Evolutionary conservation across 1,140 invertebrate genomes (phyloP).

Genomic region (Lasioglossum albipes): DNA sequence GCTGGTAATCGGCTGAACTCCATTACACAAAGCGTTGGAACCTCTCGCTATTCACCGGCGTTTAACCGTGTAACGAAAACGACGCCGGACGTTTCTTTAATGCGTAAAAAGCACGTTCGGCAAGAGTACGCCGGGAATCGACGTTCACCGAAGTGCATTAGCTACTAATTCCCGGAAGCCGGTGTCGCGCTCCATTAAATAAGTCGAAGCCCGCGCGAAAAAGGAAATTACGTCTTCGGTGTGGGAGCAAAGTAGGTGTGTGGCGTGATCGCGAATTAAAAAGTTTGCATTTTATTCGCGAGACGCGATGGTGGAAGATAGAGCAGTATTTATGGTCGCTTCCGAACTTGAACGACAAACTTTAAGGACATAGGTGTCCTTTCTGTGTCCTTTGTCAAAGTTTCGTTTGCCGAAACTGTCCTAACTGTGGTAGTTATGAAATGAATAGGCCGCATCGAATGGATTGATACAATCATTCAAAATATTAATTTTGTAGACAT

Average conservation of each 20-base stretch:
- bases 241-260: too few species aligned
- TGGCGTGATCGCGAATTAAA: background rate
- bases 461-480: too few species aligned
- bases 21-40: slow-evolving; percentile 44
- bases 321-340: background rate
- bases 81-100: slow-evolving; percentile 39
- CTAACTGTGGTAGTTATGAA: background rate
- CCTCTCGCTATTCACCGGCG: slow-evolving; percentile 15
- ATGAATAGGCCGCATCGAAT: too few species aligned
- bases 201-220: background rate
- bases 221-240: background rate
- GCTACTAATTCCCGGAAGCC: background rate
- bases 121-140: slow-evolving; percentile 1
- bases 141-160: background rate
- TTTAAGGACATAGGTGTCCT: too few species aligned
- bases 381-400: too few species aligned
- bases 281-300: background rate
- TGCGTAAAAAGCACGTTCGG: slow-evolving; percentile 9
- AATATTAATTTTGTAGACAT: too few species aligned
- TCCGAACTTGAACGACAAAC: too few species aligned
- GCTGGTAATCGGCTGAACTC: slow-evolving; percentile 57
- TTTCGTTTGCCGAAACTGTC: too few species aligned
- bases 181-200: background rate
- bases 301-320: too few species aligned
- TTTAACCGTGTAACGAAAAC: slow-evolving; percentile 11